Evolutionary conservation across 2,113 vertebrate species (phyloP).

Genomic region (Lycaon pictus): DNA sequence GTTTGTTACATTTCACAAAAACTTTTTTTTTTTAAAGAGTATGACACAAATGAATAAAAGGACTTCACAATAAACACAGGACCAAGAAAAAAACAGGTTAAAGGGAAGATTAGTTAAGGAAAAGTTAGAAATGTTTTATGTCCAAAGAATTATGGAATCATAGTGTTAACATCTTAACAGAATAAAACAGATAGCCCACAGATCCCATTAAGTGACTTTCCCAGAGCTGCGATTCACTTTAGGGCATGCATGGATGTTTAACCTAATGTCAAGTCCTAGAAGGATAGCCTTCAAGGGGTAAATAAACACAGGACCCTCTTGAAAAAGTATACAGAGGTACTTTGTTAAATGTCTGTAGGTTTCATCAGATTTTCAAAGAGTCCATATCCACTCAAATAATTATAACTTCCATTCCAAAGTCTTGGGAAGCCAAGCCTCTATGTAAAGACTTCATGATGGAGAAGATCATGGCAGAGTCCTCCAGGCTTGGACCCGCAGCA

Average conservation of each 20-base stretch:
- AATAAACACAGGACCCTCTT: neutral
- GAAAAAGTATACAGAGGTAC: neutral
- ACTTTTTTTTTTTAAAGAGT: neutral
- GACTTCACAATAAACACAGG: conserved; percentile 7
- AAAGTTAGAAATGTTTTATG: neutral
- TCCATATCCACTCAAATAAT: neutral
- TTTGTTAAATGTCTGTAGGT: neutral
- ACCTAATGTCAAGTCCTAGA: neutral
- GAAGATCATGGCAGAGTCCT: neutral
- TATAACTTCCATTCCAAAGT: neutral
- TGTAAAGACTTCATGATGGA: neutral
- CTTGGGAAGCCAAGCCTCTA: neutral
- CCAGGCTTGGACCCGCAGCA: neutral
- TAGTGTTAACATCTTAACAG: neutral
- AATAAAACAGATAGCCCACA: neutral
- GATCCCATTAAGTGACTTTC: neutral
- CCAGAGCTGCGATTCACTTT: neutral
- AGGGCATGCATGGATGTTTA: neutral
- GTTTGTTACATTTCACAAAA: neutral
- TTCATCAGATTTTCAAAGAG: neutral
- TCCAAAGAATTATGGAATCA: neutral
- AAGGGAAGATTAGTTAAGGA: neutral
- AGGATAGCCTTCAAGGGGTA: neutral
- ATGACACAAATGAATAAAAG: neutral
- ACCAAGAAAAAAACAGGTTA: neutral